A percentile compares a stretch with the other conserved stretches of the same genome.
Evolutionary conservation across 1,140 invertebrate species (phyloP).

Genomic region (Pygmarrhopalites habei): DNA sequence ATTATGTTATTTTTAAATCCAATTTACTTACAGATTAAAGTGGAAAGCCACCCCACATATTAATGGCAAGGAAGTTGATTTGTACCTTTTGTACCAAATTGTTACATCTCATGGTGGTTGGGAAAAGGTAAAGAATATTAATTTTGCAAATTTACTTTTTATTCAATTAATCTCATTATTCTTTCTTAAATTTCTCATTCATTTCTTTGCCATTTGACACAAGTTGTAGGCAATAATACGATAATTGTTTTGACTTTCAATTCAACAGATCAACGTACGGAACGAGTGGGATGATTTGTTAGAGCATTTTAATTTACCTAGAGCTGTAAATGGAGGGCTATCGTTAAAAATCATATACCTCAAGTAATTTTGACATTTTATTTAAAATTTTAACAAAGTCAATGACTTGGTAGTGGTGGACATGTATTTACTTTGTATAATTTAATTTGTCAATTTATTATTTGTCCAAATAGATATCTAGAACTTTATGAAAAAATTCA

Average conservation of each 20-base stretch:
- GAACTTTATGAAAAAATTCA: conserved; percentile 78
- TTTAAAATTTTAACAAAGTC: no score
- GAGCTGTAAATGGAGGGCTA: conserved; percentile 72
- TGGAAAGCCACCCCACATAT: conserved; percentile 58
- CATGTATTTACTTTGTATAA: no score
- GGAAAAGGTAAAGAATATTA: conserved; percentile 66
- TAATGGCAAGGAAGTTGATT: conserved; percentile 79
- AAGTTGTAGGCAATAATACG: neutral
- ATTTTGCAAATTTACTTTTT: neutral
- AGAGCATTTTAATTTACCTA: conserved; percentile 66
- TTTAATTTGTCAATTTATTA: neutral
- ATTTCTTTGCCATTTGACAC: neutral
- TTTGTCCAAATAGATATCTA: conserved; percentile 55
- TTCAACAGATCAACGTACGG: conserved; percentile 67
- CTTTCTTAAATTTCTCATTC: neutral
- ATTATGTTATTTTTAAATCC: neutral
- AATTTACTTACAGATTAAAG: conserved; percentile 28
- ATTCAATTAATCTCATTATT: neutral
- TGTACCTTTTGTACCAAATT: conserved; percentile 79
- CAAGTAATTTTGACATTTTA: conserved; percentile 54
- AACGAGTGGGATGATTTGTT: conserved; percentile 76
- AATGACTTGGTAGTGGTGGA: no score
- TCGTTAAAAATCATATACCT: conserved; percentile 82
- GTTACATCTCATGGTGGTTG: conserved; percentile 87
- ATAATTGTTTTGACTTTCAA: neutral